These are phyloP conservation scores for Drosophila prostipennis DNA, from an alignment of 2,888 invertebrate species.

Conservation along the genomic window DNA sequence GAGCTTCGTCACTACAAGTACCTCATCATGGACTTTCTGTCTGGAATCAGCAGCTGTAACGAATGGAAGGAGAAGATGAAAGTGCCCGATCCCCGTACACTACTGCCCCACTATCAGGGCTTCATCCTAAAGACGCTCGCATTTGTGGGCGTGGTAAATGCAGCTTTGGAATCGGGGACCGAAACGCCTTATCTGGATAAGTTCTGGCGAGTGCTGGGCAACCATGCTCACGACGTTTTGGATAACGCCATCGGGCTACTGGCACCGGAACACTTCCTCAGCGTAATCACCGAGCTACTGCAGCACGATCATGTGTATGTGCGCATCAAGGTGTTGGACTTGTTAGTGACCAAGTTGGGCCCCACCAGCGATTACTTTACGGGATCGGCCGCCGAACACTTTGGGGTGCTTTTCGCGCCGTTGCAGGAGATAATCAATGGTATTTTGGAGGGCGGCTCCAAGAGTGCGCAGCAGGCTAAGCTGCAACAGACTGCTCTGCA, in stretches of 20 bases:
- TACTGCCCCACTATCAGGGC: conserved; percentile 88
- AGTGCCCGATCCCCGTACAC: conserved; percentile 85
- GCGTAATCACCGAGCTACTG: conserved; percentile 90
- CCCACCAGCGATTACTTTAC: conserved; percentile 87
- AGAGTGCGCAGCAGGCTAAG: conserved; percentile 84
- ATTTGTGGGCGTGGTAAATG: conserved; percentile 88
- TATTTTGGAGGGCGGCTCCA: conserved; percentile 83
- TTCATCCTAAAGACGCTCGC: conserved; percentile 89
- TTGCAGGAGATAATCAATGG: conserved; percentile 87
- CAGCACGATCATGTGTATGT: conserved; percentile 89
- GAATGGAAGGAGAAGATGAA: conserved; percentile 89
- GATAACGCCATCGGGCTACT: conserved; percentile 92
- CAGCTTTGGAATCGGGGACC: conserved; percentile 85
- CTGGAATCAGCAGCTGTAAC: conserved; percentile 88
- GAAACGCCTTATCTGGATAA: conserved; percentile 85
- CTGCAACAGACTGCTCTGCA: conserved; percentile 93
- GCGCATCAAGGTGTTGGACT: conserved; percentile 92
- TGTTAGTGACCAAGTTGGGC: conserved; percentile 92
- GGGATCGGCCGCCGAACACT: conserved; percentile 85
- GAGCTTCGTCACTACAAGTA: conserved; percentile 94
- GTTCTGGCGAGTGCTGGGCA: conserved; percentile 93
- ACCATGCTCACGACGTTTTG: conserved; percentile 91
- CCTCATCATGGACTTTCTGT: conserved; percentile 90
- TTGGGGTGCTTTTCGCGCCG: conserved; percentile 87
- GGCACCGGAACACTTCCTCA: conserved; percentile 91